Base-by-base conservation (phyloP, 1,140 invertebrate genomes). In the Euborellia annulipes region DNA sequence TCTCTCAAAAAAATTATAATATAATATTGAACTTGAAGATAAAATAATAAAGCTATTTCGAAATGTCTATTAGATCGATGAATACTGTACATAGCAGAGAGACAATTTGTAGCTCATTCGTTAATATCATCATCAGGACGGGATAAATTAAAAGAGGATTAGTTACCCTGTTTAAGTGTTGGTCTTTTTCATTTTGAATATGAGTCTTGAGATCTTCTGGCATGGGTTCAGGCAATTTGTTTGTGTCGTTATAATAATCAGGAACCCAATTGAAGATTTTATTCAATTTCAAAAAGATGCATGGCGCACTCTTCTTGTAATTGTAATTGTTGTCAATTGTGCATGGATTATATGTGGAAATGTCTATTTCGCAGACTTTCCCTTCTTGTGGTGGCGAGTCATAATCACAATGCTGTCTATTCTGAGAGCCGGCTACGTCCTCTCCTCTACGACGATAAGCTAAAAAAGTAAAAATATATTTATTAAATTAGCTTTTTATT, bases 231-330 rank as follows among this genome's bases (percentile, higher is more conserved):
- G 83, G 82, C 48, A 85, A 62, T 41, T 70, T 68, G 37, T 77
- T 71, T n/a, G 77, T 74, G 53, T 74, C 72, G 63, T 85, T 85
- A 64, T 78, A 84, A 39, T 74, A 82, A 43, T 74, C 60, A 17
- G 85, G 85, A 23, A 63, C 55, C 85, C 85, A 90, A 54, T 78
- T 79, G 61, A 76, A 88, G 55, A 88, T 87, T 81, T 73, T 75
- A 59, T 78, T 78, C 27, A 79, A 55, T 57, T 78, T 79, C 44
- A 78, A 62, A 58, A 77, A 68, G 53, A 79, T 71, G 56, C 75
- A 79, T 22, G 76, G 76, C 13, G 69, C 63, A 21, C 70, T 71
- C 48, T 62, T 62, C 11, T 62, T 58, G 56, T 71, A 79, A 48
- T 73, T 73, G 53, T 72, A 79, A 44, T 63, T 54, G 39, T 69